A percentile compares a stretch with the other conserved stretches of the same genome.
These are phyloP conservation scores for Netelia inedita DNA, from an alignment of 2,888 invertebrate species.

Conservation along the genomic window DNA sequence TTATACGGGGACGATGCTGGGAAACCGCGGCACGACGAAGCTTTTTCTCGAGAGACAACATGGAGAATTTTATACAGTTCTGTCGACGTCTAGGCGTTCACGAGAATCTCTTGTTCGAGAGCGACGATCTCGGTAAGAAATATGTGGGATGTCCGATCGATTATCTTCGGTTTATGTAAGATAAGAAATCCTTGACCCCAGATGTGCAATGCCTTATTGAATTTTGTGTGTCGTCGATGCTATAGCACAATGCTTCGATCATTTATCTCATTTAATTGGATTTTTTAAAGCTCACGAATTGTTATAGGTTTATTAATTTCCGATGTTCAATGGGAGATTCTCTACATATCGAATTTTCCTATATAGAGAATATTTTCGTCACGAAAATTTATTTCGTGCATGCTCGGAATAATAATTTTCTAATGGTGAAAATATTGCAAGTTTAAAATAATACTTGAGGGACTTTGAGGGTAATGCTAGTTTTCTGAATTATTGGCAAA, in stretches of 20 bases:
- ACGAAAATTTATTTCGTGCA: too few species aligned
- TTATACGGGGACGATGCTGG: slow-evolving; percentile 92
- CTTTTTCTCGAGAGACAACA: slow-evolving; percentile 96
- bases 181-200: neutral
- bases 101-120: slow-evolving; percentile 95
- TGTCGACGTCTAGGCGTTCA: slow-evolving; percentile 94
- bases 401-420: too few species aligned
- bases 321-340: too few species aligned
- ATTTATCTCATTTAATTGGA: too few species aligned
- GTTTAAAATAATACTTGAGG: too few species aligned
- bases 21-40: slow-evolving; percentile 93
- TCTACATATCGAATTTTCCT: too few species aligned
- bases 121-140: slow-evolving; percentile 92
- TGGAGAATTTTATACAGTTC: slow-evolving; percentile 95
- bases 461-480: too few species aligned
- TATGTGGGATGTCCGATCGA: neutral
- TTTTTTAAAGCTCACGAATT: too few species aligned
- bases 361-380: too few species aligned
- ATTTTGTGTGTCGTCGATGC: neutral
- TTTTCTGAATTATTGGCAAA: too few species aligned
- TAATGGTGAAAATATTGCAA: too few species aligned
- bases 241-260: neutral
- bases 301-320: too few species aligned
- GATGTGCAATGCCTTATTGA: neutral
- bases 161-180: neutral